Base-by-base conservation (phyloP, 2,797 vertebrate genomes). In the Fistularia commersonii region DNA sequence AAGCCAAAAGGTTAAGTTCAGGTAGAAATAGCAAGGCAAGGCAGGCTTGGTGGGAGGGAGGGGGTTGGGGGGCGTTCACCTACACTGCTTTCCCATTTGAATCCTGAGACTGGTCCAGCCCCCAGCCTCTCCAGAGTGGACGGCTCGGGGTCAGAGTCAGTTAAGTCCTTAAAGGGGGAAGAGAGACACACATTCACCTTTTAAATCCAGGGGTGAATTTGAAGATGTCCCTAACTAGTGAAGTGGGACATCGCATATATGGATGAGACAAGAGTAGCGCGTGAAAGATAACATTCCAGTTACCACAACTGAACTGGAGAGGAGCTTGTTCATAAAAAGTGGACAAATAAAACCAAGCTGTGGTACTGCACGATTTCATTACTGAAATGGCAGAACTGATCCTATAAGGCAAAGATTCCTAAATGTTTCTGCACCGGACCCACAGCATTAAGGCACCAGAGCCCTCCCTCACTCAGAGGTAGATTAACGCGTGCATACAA, bases 21-120 rank as follows among this genome's bases (percentile, higher is more conserved):
- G 73, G 63, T 44, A 51, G 74, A 75, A 80, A 77, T 12, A 85
- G 73, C 77, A 83, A 76, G 76, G 67, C 71, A 77, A 72, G 77
- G 67, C 71, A 73, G 70, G 69, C 69, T 78, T 55, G 65, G 50
- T 58, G 69, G 67, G 57, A 63, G n/a, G 39, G 36, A 36, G 8
- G 14, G 43, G 12, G 32, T 40, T 13, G 33, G 36, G 38, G 34
- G 41, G 61, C 54, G 69, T 84, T 87, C 84, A 41, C 92, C 94
- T 78, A 93, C 93, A 31, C 93, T 93, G 14, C 92, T 94, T 61
- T 95, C 94, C 96, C 96, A 98, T 84, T 97, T 97, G 92, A 97
- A 97, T 58, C 92, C 91, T 60, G 94, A 91, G 78, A 92, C 93
- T 36, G 95, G 91, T 89, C 92, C 94, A 51, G 92, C 88, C 87